Evolutionary conservation across 2,113 vertebrate species (phyloP).

Genomic region (Eleginops maclovinus): DNA sequence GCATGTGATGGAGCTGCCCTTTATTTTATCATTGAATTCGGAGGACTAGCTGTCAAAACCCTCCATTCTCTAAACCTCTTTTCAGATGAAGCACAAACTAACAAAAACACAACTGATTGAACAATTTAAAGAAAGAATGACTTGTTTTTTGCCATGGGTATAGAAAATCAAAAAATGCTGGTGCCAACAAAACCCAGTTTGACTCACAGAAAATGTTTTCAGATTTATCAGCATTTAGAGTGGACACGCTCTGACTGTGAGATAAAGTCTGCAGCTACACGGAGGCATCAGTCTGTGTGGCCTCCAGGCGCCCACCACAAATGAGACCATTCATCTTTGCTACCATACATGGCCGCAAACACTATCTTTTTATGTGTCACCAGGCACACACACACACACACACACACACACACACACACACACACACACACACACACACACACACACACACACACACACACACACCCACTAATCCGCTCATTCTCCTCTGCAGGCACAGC

Average conservation of each 20-base stretch:
- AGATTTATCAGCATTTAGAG: constrained; percentile 49
- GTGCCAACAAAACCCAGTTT: background rate
- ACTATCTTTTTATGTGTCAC: constrained; percentile 13
- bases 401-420: constrained; percentile 39
- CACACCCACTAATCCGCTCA: constrained; percentile 41
- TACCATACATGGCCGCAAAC: constrained; percentile 43
- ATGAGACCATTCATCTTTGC: constrained; percentile 84
- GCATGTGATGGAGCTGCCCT: no score
- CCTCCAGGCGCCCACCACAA: constrained; percentile 79
- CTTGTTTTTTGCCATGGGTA: no score
- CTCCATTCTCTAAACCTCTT: no score
- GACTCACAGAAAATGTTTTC: constrained; percentile 14
- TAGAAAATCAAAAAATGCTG: background rate
- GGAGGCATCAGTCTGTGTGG: constrained; percentile 64
- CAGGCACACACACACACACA: constrained; percentile 18
- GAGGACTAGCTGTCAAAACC: no score
- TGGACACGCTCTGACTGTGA: constrained; percentile 45
- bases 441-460: constrained; percentile 36
- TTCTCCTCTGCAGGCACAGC: constrained; percentile 55
- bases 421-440: constrained; percentile 18
- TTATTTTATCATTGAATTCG: no score
- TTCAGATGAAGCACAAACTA: no score
- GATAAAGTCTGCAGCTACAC: constrained; percentile 60
- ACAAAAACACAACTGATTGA: no score
- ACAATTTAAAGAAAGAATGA: no score